phyloP scores from a whole-genome alignment of 2,888 invertebrate species.

The Nephrotoma flavescens region DNA sequence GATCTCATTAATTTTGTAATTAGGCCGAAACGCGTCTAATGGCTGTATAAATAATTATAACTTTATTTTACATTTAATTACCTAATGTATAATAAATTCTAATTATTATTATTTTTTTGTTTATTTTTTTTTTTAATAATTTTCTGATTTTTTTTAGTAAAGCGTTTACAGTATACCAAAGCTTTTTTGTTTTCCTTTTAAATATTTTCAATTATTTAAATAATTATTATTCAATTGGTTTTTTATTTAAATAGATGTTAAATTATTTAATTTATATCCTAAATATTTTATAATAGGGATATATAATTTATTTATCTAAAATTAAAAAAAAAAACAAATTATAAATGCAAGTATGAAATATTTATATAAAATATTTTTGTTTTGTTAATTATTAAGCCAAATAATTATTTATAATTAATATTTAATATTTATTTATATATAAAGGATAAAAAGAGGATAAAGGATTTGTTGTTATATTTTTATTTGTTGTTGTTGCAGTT shows the following conservation, averaged over 20 bases:
- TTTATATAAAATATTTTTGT: background rate
- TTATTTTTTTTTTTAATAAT: background rate
- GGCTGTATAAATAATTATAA: background rate
- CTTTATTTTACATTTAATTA: background rate
- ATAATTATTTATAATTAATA: background rate
- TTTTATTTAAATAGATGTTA: background rate
- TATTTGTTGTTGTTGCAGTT: background rate
- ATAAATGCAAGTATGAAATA: background rate
- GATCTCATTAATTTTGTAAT: background rate
- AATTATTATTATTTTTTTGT: background rate
- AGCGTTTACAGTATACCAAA: constrained; percentile 35
- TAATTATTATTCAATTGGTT: background rate
- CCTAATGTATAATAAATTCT: background rate
- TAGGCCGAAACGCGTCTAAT: too few species aligned
- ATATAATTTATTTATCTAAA: background rate
- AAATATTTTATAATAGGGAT: background rate
- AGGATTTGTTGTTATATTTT: background rate
- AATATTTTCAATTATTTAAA: background rate
- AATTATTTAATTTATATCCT: background rate
- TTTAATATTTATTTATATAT: background rate
- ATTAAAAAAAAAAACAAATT: background rate
- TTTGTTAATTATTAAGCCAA: background rate
- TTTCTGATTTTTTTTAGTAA: constrained; percentile 19
- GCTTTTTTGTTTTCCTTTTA: constrained; percentile 30
- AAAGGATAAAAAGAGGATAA: background rate